Evolutionary conservation across 2,888 invertebrate genomes (phyloP).

Genomic region (Argyra leucocephala): DNA sequence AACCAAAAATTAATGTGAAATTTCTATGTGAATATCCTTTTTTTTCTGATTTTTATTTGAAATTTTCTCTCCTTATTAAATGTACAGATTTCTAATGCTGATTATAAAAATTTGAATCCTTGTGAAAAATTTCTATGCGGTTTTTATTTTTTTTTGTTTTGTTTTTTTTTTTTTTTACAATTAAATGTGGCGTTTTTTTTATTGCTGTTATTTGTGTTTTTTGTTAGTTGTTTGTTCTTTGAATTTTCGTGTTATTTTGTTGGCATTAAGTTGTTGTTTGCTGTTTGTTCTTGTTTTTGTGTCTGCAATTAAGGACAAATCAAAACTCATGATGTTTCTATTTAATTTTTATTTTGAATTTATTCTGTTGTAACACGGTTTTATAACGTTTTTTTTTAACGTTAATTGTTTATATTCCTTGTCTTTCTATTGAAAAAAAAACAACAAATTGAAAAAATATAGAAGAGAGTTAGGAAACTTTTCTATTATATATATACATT

Average conservation of each 20-base stretch:
- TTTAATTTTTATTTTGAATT: constrained; percentile 1
- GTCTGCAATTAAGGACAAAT: neutral
- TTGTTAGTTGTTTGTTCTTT: no score
- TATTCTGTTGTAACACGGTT: no score
- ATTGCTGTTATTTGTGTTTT: no score
- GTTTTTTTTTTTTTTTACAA: no score
- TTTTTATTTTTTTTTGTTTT: neutral
- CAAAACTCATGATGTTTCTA: neutral
- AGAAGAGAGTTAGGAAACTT: no score
- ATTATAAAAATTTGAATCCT: neutral
- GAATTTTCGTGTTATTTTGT: neutral
- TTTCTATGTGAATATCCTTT: neutral
- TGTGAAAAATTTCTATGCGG: neutral
- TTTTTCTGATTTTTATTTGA: neutral
- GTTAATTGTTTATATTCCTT: no score
- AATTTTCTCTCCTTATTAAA: neutral
- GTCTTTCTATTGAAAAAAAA: no score
- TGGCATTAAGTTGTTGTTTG: neutral
- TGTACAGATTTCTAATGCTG: neutral
- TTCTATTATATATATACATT: no score
- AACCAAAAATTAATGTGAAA: neutral
- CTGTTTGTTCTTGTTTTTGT: neutral
- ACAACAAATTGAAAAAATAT: no score
- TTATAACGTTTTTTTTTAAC: no score
- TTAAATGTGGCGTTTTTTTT: no score